Evolutionary conservation across 2,888 invertebrate species (phyloP).

Genomic region (Rotaria macrura): DNA sequence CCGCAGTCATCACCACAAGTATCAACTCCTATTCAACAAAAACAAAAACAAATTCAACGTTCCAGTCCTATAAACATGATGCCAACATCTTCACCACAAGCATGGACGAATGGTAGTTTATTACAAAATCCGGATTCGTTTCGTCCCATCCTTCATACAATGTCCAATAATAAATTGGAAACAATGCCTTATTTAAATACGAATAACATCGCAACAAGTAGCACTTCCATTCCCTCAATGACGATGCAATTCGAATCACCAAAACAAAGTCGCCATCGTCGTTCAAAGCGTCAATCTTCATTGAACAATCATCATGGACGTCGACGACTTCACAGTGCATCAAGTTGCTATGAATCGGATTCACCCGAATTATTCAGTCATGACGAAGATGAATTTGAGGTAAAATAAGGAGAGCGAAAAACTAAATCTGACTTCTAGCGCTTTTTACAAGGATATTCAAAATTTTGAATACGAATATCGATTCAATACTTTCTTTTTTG

Average conservation of each 20-base stretch:
- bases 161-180: not conserved
- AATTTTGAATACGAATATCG: too few species aligned
- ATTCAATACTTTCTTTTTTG: not conserved
- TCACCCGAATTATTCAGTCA: not conserved
- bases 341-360: conserved; percentile 12
- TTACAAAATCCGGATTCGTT: not conserved
- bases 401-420: not conserved
- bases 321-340: not conserved
- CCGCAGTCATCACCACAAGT: not conserved
- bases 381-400: not conserved
- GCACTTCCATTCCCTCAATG: not conserved
- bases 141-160: not conserved
- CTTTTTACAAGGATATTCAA: not conserved
- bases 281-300: not conserved
- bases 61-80: not conserved
- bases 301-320: not conserved
- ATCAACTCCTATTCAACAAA: not conserved
- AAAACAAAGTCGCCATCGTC: not conserved
- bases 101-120: not conserved
- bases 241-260: not conserved
- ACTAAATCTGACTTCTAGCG: not conserved
- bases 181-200: not conserved
- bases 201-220: not conserved
- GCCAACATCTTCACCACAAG: not conserved
- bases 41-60: not conserved